Conservation (phyloP, 2,797 vertebrate species). For the Bucorvus abyssinicus region DNA sequence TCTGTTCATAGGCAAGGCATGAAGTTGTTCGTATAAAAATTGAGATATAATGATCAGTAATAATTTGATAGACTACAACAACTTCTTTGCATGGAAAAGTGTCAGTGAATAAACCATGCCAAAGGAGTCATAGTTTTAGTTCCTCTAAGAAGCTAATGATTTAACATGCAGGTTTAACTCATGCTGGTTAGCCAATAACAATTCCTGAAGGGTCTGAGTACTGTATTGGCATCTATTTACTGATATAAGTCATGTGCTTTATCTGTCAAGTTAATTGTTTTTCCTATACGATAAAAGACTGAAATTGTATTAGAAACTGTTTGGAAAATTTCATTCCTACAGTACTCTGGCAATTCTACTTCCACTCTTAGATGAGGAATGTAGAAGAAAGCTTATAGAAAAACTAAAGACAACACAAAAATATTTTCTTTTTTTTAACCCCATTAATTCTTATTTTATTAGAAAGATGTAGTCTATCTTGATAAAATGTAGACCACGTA, state of each 20-base stretch:
- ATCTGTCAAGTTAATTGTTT: not conserved
- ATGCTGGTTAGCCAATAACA: not conserved
- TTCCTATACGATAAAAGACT: not conserved
- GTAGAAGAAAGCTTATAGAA: not conserved
- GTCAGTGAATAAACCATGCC: not conserved
- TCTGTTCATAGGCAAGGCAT: not conserved
- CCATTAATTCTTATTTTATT: not conserved
- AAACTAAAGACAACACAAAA: not conserved
- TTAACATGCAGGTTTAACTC: not conserved
- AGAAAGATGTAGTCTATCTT: not conserved
- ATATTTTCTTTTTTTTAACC: not conserved
- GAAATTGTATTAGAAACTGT: not conserved
- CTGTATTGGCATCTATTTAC: not conserved
- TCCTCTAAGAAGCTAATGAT: not conserved
- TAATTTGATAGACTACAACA: not conserved
- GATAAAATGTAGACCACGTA: not conserved
- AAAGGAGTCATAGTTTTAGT: not conserved
- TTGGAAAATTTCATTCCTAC: not conserved
- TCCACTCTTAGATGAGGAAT: not conserved
- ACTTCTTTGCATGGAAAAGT: not conserved
- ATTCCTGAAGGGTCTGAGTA: not conserved
- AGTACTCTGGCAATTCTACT: not conserved
- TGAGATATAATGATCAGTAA: not conserved
- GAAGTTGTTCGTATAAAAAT: not conserved
- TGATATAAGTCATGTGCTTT: not conserved